phyloP scores from a whole-genome alignment of 2,113 vertebrate species.

The Paedocypris sp. region DNA sequence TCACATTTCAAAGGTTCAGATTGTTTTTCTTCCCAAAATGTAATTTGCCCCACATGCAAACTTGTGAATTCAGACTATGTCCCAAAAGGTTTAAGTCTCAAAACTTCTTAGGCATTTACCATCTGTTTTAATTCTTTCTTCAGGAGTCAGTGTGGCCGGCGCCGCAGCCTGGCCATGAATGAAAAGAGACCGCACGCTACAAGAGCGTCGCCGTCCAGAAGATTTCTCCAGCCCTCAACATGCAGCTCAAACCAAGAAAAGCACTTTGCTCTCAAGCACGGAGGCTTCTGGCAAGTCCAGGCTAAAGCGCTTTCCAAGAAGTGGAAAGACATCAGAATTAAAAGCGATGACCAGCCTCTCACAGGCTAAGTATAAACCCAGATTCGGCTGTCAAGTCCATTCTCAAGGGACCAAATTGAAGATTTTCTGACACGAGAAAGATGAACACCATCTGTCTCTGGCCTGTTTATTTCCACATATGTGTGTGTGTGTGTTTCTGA shows the following conservation, averaged over 20 bases:
- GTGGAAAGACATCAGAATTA: slow-evolving; percentile 55
- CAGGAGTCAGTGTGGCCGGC: slow-evolving; percentile 18
- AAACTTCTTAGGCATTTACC: slow-evolving; percentile 9
- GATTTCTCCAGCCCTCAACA: not conserved
- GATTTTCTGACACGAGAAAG: slow-evolving; percentile 35
- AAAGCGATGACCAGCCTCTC: slow-evolving; percentile 41
- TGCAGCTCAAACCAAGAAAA: slow-evolving; percentile 6
- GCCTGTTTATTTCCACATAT: slow-evolving; percentile 3
- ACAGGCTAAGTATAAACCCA: slow-evolving; percentile 41
- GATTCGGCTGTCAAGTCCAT: slow-evolving; percentile 25
- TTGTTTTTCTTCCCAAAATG: not conserved
- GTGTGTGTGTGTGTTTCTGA: slow-evolving; percentile 11
- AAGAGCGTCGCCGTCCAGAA: slow-evolving; percentile 21
- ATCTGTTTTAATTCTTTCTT: slow-evolving; percentile 35
- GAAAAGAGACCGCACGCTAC: slow-evolving; percentile 12
- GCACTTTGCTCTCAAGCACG: not conserved
- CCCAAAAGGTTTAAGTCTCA: slow-evolving; percentile 8
- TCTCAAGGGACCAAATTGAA: slow-evolving; percentile 27
- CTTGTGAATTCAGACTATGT: slow-evolving; percentile 29
- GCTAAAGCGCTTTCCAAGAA: slow-evolving; percentile 43
- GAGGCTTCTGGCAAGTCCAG: slow-evolving; percentile 30
- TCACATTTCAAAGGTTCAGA: not conserved
- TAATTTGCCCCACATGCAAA: slow-evolving; percentile 21
- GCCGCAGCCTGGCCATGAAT: slow-evolving; percentile 24
- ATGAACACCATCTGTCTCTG: slow-evolving; percentile 40